Base-by-base conservation (phyloP, 2,888 invertebrate genomes). In the Mamestra brassicae region DNA sequence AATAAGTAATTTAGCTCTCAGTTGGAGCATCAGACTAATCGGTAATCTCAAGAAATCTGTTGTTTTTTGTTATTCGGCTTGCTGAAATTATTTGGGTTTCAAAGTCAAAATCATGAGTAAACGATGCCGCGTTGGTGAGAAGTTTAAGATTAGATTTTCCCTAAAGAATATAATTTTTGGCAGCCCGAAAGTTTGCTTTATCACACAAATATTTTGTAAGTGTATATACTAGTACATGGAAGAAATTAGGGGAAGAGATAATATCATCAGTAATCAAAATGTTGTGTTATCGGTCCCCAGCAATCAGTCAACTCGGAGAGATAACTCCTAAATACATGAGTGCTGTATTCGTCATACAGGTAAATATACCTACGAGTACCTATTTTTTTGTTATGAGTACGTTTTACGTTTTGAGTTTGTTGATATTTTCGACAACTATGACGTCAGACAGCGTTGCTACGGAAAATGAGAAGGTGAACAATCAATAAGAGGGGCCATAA, bases 231-330 rank as follows among this genome's bases (percentile, higher is more conserved):
- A 61, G 34, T 50, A 50, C 26, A 38, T 81, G 47, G 42, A 57
- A 55, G 15, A 75, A 71, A 69, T 81, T 69, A 69, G 15, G 57
- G 52, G 38, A 65, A 62, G 55, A 65, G 74, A 83, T 82, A 85
- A 63, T 61, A 69, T 76, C 63, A 68, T 72, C 61, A 69, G 45
- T 75, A 71, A 76, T 76, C 64, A 73, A 68, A 78, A 79, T 62
- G n/a, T 72, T 63, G 42, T 65, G 83, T 69, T 84, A 86, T 85
- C 86, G 54, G 65, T 45, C 58, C 61, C 54, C 61, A 64, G 74
- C 72, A 86, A 86, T 86, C 87, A 84, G 81, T 84, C 75, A 86
- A 79, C 66, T 72, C 47, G 34, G 58, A 78, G 72, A 82, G 85
- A 85, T 85, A 86, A 84, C 72, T 85, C 60, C 63, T 52, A 58